These are phyloP conservation scores for Acheta domesticus DNA, from an alignment of 2,888 invertebrate species.

Conservation along the genomic window DNA sequence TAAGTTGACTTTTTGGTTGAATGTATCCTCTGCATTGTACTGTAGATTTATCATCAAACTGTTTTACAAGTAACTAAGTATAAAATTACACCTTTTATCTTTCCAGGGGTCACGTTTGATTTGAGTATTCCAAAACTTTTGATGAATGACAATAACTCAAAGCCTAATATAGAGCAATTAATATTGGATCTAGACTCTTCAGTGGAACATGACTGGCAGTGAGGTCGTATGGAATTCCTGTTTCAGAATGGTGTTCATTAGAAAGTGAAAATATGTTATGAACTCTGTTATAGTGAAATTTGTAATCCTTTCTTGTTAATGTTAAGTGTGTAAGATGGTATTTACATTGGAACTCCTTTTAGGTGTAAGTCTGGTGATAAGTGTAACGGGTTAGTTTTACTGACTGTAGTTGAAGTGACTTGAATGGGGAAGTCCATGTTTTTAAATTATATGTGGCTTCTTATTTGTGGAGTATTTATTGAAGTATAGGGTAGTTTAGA, in stretches of 20 bases:
- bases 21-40: too few species aligned
- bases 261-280: constrained; percentile 18
- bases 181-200: constrained; percentile 37
- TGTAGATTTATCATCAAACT: too few species aligned
- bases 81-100: neutral
- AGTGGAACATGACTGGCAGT: constrained; percentile 35
- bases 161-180: constrained; percentile 37
- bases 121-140: constrained; percentile 34
- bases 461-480: neutral
- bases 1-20: too few species aligned
- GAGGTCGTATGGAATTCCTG: neutral
- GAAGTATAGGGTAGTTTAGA: neutral
- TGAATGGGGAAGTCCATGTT: neutral
- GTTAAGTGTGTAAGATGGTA: constrained; percentile 8
- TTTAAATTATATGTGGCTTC: constrained; percentile 18
- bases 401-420: neutral
- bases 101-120: constrained; percentile 33
- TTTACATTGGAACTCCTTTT: neutral
- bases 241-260: neutral
- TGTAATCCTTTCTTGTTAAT: neutral
- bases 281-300: neutral
- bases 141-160: constrained; percentile 31
- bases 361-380: neutral
- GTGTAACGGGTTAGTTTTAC: constrained; percentile 6
- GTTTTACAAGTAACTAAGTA: too few species aligned